Evolutionary conservation across 2,888 invertebrate species (phyloP), one percentile per base, ranked within the genome.

Genomic region (Troides helena): DNA sequence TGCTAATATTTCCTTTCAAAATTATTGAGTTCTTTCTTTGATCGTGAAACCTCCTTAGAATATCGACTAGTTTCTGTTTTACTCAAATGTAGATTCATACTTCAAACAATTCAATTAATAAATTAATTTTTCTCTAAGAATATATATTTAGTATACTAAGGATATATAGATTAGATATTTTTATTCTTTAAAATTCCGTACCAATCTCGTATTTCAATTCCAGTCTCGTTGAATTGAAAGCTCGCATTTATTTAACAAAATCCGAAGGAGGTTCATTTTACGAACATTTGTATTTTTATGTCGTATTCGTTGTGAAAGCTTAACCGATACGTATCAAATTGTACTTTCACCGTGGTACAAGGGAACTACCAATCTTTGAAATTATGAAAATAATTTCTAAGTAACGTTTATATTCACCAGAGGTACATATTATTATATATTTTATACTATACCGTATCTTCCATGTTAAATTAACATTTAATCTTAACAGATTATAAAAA

Each of bases 141-240:
- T 46, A 46, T 21, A 21, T 21, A 21, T 21, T 21, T 21, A 21
- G 21, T 21, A 21, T 46, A 46, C 12, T 4, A 46, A 14, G 14
- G 46, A 2, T 14, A 14, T 14, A 12, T 53, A 12, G 4, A n/a
- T 59, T 58, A 21, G 12, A 59, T 30, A 12, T 30, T 30, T 30
- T 59, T 30, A 30, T 25, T 6, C 36, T 25, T 18, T 30, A 7
- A 58, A 50, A 68, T 64, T 46, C 59, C 50, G 18, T 63, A 39
- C 59, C 63, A 63, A 63, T 68, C 59, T 63, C 53, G 53, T 53
- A 7, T 53, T 53, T 53, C 53, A 53, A 53, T 53, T 53, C n/a
- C 18, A 21, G 50, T 59, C 63, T 63, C 59, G 59, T 63, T 60
- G 63, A 68, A 68, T 63, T 59, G 68, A 63, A 68, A 68, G 59